Base-by-base conservation (phyloP, 2,113 vertebrate species). In the Coracopsis vasa region DNA sequence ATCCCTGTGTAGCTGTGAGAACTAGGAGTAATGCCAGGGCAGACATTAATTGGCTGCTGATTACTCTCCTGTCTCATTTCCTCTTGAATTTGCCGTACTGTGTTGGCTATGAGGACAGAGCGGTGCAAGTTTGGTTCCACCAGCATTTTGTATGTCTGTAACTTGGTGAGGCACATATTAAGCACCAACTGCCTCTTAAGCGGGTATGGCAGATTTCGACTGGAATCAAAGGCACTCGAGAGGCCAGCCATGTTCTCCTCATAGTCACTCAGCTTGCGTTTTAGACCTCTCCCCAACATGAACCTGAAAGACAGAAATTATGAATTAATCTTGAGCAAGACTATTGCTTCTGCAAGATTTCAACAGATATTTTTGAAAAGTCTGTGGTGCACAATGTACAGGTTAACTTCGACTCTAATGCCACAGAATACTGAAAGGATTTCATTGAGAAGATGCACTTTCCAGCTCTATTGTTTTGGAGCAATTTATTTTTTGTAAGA, bases 211-310 rank as follows among this genome's bases (percentile, higher is more conserved):
- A 97, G 87, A 92, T 95, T 95, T 65, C 96, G 93, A 95, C 96
- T 96, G 93, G 97, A 98, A 70, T 97, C 98, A 83, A 97, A 98
- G 87, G 95, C 97, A 97, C 95, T 97, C 20, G 97, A 97, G 21
- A 97, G 96, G 81, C 97, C 96, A 86, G 82, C 96, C 98, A 98
- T 97, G 21, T 66, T 98, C 97, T 98, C 98, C 97, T 98, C 98
- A 98, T 97, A 94, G 96, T 98, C 98, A 97, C 98, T 98, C 96
- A 98, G 95, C 97, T 99, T 99, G 95, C 98, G 98, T 86, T 99
- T 99, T 83, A 98, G 98, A 61, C 99, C 98, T 33, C 98, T 98
- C 96, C 98, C 98, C 98, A 98, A 98, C 99, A 99, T 99, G 97
- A 97, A 97, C 98, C 99, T 99, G 71, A 14, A 94, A 94, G 77